Conservation (phyloP, 1,140 invertebrate species). For the Oryzaephilus surinamensis region DNA sequence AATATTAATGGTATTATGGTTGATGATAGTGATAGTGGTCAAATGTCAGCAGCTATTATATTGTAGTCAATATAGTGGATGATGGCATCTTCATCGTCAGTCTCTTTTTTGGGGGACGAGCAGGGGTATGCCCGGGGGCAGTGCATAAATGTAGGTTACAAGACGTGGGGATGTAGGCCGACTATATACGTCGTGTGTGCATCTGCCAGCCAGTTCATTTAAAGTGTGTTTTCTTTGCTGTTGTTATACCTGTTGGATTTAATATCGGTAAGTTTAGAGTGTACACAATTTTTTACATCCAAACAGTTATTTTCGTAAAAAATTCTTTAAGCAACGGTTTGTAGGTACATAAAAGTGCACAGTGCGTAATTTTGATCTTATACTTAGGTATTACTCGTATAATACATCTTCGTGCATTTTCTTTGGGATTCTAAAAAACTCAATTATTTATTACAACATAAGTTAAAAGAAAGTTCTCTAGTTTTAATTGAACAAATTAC, state of each 20-base stretch:
- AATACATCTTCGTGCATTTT: background rate
- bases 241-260: slow-evolving; percentile 13
- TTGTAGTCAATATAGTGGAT: too few species aligned
- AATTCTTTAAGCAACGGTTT: slow-evolving; percentile 6
- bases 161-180: slow-evolving; percentile 36
- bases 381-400: too few species aligned
- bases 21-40: slow-evolving; percentile 25
- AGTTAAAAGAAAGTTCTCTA: background rate
- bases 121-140: slow-evolving; percentile 14
- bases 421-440: background rate
- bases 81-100: background rate
- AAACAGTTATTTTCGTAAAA: too few species aligned
- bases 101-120: slow-evolving; percentile 3
- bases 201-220: slow-evolving; percentile 25
- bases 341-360: background rate
- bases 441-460: too few species aligned
- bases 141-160: slow-evolving; percentile 27
- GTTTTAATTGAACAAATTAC: background rate
- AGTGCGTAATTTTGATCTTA: too few species aligned
- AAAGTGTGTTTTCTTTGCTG: slow-evolving; percentile 19
- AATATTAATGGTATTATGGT: background rate
- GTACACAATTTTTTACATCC: too few species aligned
- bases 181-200: slow-evolving; percentile 30
- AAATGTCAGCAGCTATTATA: slow-evolving; percentile 12
- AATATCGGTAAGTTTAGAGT: slow-evolving; percentile 18